A percentile compares a stretch with the other conserved stretches of the same genome.
Evolutionary conservation across 2,113 vertebrate species (phyloP).

Genomic region (Syngnathoides biaculeatus): DNA sequence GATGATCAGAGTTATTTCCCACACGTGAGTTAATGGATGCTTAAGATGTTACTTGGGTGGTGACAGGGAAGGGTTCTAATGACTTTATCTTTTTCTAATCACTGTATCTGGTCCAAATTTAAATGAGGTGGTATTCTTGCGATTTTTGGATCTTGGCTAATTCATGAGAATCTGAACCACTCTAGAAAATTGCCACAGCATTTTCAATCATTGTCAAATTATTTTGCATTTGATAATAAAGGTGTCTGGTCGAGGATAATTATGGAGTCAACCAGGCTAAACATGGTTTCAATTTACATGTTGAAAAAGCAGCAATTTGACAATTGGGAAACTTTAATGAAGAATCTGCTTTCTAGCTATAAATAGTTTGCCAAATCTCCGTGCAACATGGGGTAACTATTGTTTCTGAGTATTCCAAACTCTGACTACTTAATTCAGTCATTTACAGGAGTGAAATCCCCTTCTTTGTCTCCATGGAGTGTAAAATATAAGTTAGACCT

Average conservation of each 20-base stretch:
- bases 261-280: not conserved
- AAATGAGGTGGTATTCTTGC: not conserved
- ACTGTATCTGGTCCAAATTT: slow-evolving; percentile 20
- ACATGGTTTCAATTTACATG: not conserved
- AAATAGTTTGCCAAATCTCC: not conserved
- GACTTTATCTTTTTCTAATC: slow-evolving; percentile 15
- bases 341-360: not conserved
- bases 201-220: not conserved
- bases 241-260: not conserved
- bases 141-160: not conserved
- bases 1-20: slow-evolving; percentile 47
- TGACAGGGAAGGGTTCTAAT: slow-evolving; percentile 12
- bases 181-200: not conserved
- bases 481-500: not conserved
- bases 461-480: not conserved
- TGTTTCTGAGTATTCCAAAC: not conserved
- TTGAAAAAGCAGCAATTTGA: not conserved
- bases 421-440: not conserved
- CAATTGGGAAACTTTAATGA: not conserved
- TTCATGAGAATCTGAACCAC: not conserved
- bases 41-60: slow-evolving; percentile 31
- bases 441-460: not conserved
- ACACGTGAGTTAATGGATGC: slow-evolving; percentile 49
- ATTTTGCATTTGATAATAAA: not conserved
- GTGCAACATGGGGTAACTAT: not conserved